Percentiles rank a stretch among this genome's conserved stretches.
Conservation (phyloP, 2,888 invertebrate genomes). For the Lathronympha strigana region DNA sequence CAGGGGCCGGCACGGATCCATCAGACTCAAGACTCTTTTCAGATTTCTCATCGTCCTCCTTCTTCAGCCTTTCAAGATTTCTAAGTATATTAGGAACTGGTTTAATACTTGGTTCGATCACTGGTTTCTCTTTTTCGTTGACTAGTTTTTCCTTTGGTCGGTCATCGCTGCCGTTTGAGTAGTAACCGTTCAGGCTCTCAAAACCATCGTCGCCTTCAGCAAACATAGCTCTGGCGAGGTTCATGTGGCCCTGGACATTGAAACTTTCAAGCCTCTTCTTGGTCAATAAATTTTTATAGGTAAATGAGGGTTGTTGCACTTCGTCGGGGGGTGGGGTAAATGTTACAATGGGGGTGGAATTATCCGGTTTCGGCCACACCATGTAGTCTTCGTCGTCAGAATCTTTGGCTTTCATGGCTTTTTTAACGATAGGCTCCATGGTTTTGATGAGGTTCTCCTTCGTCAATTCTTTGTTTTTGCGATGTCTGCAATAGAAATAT, state of each 20-base stretch:
- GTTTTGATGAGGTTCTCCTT: constrained; percentile 69
- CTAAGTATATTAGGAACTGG: constrained; percentile 39
- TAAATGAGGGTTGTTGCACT: constrained; percentile 61
- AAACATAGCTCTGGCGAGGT: constrained; percentile 60
- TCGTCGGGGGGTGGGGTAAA: constrained; percentile 76
- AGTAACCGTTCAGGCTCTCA: constrained; percentile 93
- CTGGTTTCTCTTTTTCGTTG: constrained; percentile 35
- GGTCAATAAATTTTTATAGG: constrained; percentile 72
- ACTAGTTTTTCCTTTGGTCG: constrained; percentile 43
- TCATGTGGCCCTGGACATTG: constrained; percentile 63
- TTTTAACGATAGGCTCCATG: constrained; percentile 61
- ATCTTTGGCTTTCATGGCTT: constrained; percentile 71
- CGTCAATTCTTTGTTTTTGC: constrained; percentile 67
- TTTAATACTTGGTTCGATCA: constrained; percentile 37
- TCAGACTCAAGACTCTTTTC: constrained; percentile 67
- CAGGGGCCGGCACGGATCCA: constrained; percentile 62
- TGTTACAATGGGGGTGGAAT: constrained; percentile 71
- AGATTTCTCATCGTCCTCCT: constrained; percentile 76
- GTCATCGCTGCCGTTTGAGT: constrained; percentile 87
- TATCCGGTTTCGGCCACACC: constrained; percentile 76
- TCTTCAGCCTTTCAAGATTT: constrained; percentile 56
- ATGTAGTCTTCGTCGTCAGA: constrained; percentile 81
- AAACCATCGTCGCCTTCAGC: constrained; percentile 91
- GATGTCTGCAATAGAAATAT: constrained; percentile 63
- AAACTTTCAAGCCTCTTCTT: constrained; percentile 77